These are phyloP conservation scores for Mechanitis mazaeus DNA, from an alignment of 2,888 invertebrate species.

Conservation along the genomic window DNA sequence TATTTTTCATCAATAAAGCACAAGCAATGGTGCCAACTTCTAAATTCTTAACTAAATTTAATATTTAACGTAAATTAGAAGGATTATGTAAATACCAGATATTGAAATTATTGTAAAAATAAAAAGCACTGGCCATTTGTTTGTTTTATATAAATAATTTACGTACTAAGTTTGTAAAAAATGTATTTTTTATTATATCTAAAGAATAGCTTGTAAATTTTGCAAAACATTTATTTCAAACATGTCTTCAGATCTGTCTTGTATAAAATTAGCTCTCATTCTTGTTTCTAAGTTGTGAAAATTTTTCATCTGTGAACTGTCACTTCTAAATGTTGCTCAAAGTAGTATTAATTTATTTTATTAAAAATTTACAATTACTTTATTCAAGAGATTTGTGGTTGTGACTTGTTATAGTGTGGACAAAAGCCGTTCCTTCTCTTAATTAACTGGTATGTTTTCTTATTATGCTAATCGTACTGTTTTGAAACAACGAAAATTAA, in stretches of 20 bases:
- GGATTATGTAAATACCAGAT: constrained; percentile 2
- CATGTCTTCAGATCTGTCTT: not conserved
- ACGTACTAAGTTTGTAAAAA: not conserved
- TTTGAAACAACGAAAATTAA: constrained; percentile 31
- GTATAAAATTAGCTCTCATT: not conserved
- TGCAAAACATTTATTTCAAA: not conserved
- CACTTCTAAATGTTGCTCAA: constrained; percentile 56
- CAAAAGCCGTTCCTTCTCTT: constrained; percentile 56
- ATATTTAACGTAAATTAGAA: not conserved
- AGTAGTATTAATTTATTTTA: constrained; percentile 47
- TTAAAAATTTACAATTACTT: constrained; percentile 41
- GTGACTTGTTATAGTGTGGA: constrained; percentile 61
- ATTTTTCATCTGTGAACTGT: not conserved
- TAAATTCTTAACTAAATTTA: constrained; percentile 4
- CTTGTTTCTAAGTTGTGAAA: constrained; percentile 2
- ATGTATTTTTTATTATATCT: not conserved
- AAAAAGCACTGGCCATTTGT: not conserved
- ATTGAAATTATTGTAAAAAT: not conserved
- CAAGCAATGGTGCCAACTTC: constrained; percentile 14
- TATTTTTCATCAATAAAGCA: constrained; percentile 1
- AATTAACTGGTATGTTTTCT: constrained; percentile 68
- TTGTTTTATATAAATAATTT: constrained; percentile 2
- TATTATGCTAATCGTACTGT: constrained; percentile 2
- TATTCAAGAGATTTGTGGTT: constrained; percentile 57
- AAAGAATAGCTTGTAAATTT: not conserved